A percentile compares a stretch with the other conserved stretches of the same genome.
Conservation (phyloP, 2,113 vertebrate species). For the Cottus gobio region DNA sequence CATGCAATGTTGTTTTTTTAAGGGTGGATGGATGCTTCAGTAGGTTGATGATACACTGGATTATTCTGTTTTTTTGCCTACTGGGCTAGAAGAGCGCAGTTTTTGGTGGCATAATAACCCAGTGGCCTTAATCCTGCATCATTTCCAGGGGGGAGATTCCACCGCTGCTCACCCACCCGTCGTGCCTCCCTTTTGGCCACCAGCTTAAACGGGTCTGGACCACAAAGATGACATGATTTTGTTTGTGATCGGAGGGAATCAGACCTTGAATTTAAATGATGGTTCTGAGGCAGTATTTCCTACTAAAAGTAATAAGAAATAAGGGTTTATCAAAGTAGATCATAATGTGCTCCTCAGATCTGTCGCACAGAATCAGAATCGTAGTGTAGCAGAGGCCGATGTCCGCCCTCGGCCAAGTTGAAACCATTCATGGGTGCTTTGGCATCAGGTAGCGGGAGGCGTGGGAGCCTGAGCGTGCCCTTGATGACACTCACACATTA, state of each 20-base stretch:
- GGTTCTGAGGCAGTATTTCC: background rate
- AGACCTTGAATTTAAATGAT: background rate
- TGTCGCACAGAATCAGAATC: constrained; percentile 12
- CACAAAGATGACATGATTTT: constrained; percentile 7
- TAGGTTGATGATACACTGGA: constrained; percentile 49
- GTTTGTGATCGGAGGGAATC: background rate
- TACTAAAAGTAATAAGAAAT: constrained; percentile 1
- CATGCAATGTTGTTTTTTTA: constrained; percentile 23
- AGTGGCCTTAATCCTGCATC: constrained; percentile 78
- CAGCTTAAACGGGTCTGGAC: background rate
- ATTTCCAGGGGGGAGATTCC: constrained; percentile 55
- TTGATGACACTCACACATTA: constrained; percentile 48
- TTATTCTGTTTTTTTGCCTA: constrained; percentile 63
- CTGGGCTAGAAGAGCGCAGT: constrained; percentile 53
- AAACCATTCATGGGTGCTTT: constrained; percentile 41
- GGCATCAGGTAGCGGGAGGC: constrained; percentile 52
- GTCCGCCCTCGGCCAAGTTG: constrained; percentile 27
- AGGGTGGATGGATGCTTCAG: constrained; percentile 15
- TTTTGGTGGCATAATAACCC: constrained; percentile 76
- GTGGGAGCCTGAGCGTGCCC: constrained; percentile 2
- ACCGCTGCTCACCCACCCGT: constrained; percentile 33
- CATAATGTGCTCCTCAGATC: constrained; percentile 11
- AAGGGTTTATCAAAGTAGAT: constrained; percentile 12
- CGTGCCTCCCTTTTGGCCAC: constrained; percentile 30
- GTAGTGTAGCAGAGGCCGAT: constrained; percentile 6